Evolutionary conservation across 64 coral and sea anemone species (phyloP).

Genomic region (Trachythela sp.): DNA sequence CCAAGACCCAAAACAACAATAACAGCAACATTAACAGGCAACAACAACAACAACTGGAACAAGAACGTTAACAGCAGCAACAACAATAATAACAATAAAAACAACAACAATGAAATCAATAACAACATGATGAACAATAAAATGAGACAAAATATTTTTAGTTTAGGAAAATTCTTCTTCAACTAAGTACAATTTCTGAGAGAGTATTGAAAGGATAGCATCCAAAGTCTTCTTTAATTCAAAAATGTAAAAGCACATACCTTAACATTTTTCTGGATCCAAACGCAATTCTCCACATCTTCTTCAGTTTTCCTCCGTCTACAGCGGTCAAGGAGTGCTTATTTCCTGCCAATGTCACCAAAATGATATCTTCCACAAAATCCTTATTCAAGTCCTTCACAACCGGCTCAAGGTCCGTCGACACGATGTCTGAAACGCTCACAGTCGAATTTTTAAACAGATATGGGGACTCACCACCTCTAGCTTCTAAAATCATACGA

Average conservation of each 20-base stretch:
- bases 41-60: too few relatives aligned
- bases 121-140: too few relatives aligned
- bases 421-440: neutral
- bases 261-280: neutral
- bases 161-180: too few relatives aligned
- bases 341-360: neutral
- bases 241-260: neutral
- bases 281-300: conserved; percentile 23
- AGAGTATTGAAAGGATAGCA: too few relatives aligned
- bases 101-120: too few relatives aligned
- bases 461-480: neutral
- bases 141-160: too few relatives aligned
- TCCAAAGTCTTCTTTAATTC: neutral
- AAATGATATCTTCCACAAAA: neutral
- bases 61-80: too few relatives aligned
- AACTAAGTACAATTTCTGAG: too few relatives aligned
- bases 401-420: neutral
- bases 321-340: conserved; percentile 3
- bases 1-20: too few relatives aligned
- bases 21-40: too few relatives aligned
- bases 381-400: conserved; percentile 3
- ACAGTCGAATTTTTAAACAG: neutral
- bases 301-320: neutral
- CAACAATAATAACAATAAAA: too few relatives aligned
- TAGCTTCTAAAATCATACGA: neutral